Evolutionary conservation across 2,113 vertebrate genomes (phyloP), one percentile per base, ranked within the genome.

Genomic region (Cyanoliseus patagonus): DNA sequence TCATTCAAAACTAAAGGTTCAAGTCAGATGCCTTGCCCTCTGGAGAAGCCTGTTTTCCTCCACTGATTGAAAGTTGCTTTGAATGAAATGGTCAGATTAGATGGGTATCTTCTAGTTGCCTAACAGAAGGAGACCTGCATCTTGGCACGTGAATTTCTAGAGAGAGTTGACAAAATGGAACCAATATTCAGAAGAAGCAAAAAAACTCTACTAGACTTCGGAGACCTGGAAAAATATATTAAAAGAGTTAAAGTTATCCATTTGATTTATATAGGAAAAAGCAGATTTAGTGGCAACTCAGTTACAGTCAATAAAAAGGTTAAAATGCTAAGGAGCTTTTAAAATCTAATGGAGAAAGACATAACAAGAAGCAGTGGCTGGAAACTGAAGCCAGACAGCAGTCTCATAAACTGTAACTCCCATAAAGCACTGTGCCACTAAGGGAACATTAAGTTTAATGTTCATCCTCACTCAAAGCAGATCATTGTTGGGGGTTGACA

Each of bases 291-390:
- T 91, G 57, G 74, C 35, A 72, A 73, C 46, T 83, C 72, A 82
- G 52, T 68, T 92, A 30, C 17, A 88, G 77, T 89, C 81, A 89
- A 82, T 94, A 95, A 87, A 91, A 95, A 95, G 72, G 69, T 86
- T 86, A 72, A 87, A 94, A 70, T 57, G 51, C 92, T 92, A 92
- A 95, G 88, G n/a, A 91, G 73, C 13, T 88, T 88, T 95, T 92
- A 31, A 44, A 92, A 88, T 88, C 27, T 88, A 68, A 84, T 84
- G 51, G 77, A 89, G 76, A 91, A 86, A 33, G 73, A 78, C 73
- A 57, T 78, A 73, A 80, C 66, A 89, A 94, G 88, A 84, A 83
- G 41, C 31, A 78, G 37, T 22, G 76, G n/a, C 59, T 93, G 64
- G 53, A 92, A 86, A 57, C 51, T 39, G 64, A 93, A 95, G 76